phyloP scores from a whole-genome alignment of 2,888 invertebrate species.

The Ceraclea dissimilis region DNA sequence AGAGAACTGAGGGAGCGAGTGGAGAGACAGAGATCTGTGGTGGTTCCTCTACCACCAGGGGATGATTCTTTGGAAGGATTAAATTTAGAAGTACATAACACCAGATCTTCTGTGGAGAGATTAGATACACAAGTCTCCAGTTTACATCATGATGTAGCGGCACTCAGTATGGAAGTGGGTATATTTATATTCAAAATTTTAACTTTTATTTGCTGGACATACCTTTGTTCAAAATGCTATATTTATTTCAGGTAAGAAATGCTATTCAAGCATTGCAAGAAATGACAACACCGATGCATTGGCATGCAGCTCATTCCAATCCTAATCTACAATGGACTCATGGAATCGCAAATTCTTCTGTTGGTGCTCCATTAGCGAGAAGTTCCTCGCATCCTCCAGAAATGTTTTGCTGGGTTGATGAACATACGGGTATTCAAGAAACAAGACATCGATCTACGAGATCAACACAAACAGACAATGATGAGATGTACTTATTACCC shows the following conservation, averaged over 20 bases:
- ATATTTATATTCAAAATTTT: too few relatives aligned
- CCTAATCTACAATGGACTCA: constrained; percentile 61
- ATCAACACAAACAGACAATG: constrained; percentile 57
- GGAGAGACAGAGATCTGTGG: constrained; percentile 59
- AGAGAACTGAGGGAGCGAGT: constrained; percentile 55
- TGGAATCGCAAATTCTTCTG: constrained; percentile 33
- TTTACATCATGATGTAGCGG: constrained; percentile 78
- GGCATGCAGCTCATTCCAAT: constrained; percentile 74
- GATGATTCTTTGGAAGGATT: constrained; percentile 55
- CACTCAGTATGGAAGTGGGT: constrained; percentile 70
- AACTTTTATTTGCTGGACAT: background rate
- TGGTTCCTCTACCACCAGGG: constrained; percentile 46
- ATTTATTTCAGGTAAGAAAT: constrained; percentile 56
- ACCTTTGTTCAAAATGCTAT: too few relatives aligned
- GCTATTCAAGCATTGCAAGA: constrained; percentile 80
- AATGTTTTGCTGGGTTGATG: constrained; percentile 69
- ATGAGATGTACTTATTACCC: constrained; percentile 39
- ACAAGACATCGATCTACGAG: constrained; percentile 33
- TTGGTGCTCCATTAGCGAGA: constrained; percentile 56
- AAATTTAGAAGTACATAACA: constrained; percentile 49
- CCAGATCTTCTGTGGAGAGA: constrained; percentile 57
- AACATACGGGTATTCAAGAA: constrained; percentile 28
- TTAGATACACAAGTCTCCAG: constrained; percentile 76
- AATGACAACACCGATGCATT: constrained; percentile 60
- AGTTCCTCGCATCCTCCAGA: constrained; percentile 81